phyloP scores from a whole-genome alignment of 2,113 vertebrate species.

The Pyrgilauda ruficollis region DNA sequence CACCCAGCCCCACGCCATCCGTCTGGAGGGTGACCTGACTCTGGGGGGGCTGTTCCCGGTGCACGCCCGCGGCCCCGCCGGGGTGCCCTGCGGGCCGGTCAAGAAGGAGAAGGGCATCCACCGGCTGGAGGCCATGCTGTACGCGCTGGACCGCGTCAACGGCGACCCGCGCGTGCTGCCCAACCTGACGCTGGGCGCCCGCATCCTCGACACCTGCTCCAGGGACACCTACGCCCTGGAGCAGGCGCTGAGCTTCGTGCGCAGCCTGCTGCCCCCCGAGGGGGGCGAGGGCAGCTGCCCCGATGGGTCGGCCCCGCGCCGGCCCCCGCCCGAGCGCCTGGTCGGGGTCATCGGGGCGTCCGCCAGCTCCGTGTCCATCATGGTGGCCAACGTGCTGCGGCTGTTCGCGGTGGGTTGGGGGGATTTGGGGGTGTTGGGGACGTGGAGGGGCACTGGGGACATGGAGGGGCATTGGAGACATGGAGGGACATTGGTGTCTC shows the following conservation, averaged over 20 bases:
- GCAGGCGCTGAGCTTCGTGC: conserved; percentile 85
- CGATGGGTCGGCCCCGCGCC: conserved; percentile 76
- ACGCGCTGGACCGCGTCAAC: conserved; percentile 90
- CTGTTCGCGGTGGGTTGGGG: neutral
- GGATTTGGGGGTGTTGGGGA: neutral
- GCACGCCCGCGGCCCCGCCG: conserved; percentile 80
- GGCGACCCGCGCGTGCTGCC: conserved; percentile 83
- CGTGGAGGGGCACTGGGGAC: neutral
- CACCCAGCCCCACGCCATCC: conserved; percentile 81
- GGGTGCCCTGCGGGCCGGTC: conserved; percentile 9
- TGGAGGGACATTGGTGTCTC: neutral
- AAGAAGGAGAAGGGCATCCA: conserved; percentile 92
- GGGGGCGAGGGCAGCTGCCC: conserved; percentile 80
- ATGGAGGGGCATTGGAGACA: no score
- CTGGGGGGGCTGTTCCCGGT: conserved; percentile 88
- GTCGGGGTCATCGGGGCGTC: conserved; percentile 89
- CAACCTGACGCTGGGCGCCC: conserved; percentile 86
- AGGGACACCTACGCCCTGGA: conserved; percentile 91
- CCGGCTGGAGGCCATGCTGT: conserved; percentile 90
- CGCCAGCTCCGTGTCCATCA: conserved; percentile 86
- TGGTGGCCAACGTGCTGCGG: conserved; percentile 79
- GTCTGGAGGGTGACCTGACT: conserved; percentile 86
- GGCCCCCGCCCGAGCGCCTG: conserved; percentile 80
- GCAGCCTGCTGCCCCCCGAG: conserved; percentile 79
- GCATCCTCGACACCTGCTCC: conserved; percentile 89